A percentile compares a stretch with the other conserved stretches of the same genome.
phyloP scores from a whole-genome alignment of 1,140 invertebrate genomes.

The Monochamus saltuarius region DNA sequence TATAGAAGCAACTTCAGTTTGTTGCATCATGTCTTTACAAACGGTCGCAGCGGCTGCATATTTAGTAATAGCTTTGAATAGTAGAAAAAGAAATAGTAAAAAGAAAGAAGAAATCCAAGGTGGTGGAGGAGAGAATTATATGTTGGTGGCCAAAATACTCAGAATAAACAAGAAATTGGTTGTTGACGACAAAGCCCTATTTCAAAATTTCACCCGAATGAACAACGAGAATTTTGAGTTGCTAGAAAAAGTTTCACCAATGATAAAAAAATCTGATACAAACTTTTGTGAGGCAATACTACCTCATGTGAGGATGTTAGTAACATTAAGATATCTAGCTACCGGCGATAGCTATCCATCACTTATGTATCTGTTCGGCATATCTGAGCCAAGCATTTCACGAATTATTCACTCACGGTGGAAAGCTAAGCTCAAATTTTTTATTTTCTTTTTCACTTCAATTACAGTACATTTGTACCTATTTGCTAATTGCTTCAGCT shows the following conservation, averaged over 20 bases:
- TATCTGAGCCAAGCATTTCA: slow-evolving; percentile 35
- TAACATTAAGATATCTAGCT: slow-evolving; percentile 39
- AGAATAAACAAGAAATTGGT: slow-evolving; percentile 11
- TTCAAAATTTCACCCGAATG: slow-evolving; percentile 21
- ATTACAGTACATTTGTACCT: slow-evolving; percentile 10
- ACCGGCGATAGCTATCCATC: slow-evolving; percentile 35
- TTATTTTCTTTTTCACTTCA: slow-evolving; percentile 8
- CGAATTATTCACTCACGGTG: slow-evolving; percentile 22
- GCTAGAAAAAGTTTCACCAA: slow-evolving; percentile 15
- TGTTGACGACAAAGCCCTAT: slow-evolving; percentile 18
- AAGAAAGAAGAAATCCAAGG: background rate
- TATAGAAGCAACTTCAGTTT: slow-evolving; percentile 3
- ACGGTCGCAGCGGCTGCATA: slow-evolving; percentile 8
- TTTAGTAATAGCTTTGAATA: slow-evolving; percentile 12
- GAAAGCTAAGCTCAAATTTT: background rate
- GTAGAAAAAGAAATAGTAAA: no score
- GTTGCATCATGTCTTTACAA: background rate
- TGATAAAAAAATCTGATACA: slow-evolving; percentile 38
- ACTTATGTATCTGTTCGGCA: slow-evolving; percentile 29
- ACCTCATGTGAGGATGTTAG: slow-evolving; percentile 31
- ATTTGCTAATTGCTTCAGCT: slow-evolving; percentile 12
- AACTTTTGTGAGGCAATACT: slow-evolving; percentile 35
- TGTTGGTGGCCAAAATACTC: slow-evolving; percentile 6
- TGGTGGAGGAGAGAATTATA: slow-evolving; percentile 1
- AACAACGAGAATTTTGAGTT: slow-evolving; percentile 12